phyloP scores from a whole-genome alignment of 92 coral and sea anemone genomes.

The Epizoanthus rinbou region DNA sequence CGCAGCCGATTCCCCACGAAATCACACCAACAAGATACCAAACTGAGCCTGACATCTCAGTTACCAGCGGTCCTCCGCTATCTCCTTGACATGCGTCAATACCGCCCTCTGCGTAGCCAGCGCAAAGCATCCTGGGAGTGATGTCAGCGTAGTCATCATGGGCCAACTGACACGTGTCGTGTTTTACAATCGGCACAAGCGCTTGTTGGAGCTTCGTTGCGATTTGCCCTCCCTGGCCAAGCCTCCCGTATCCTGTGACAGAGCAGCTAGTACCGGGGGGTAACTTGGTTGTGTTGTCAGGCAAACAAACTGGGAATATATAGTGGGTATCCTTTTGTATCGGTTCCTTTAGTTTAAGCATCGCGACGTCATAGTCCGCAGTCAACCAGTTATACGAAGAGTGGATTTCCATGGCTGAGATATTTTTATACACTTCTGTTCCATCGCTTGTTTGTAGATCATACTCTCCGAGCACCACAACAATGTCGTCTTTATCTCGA shows the following conservation, averaged over 20 bases:
- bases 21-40: constrained; percentile 69
- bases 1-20: constrained; percentile 75
- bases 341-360: constrained; percentile 51
- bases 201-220: constrained; percentile 63
- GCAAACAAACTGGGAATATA: constrained; percentile 64
- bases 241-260: constrained; percentile 68
- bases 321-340: constrained; percentile 50
- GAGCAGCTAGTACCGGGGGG: constrained; percentile 58
- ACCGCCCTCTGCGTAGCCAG: constrained; percentile 61
- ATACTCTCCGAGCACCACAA: constrained; percentile 65
- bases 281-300: constrained; percentile 44
- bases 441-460: constrained; percentile 57
- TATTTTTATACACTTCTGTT: constrained; percentile 51
- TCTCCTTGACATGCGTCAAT: constrained; percentile 78
- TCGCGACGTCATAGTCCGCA: constrained; percentile 62
- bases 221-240: constrained; percentile 44
- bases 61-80: constrained; percentile 73
- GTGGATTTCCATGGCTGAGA: constrained; percentile 47
- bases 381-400: constrained; percentile 56
- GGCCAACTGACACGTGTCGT: constrained; percentile 47
- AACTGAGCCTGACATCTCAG: constrained; percentile 35
- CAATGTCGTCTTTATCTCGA: constrained; percentile 49
- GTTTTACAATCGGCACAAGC: constrained; percentile 58
- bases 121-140: constrained; percentile 61
- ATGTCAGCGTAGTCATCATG: constrained; percentile 41